A percentile compares a stretch with the other conserved stretches of the same genome.
Conservation (phyloP, 2,113 vertebrate species). For the Actinemys pallida region DNA sequence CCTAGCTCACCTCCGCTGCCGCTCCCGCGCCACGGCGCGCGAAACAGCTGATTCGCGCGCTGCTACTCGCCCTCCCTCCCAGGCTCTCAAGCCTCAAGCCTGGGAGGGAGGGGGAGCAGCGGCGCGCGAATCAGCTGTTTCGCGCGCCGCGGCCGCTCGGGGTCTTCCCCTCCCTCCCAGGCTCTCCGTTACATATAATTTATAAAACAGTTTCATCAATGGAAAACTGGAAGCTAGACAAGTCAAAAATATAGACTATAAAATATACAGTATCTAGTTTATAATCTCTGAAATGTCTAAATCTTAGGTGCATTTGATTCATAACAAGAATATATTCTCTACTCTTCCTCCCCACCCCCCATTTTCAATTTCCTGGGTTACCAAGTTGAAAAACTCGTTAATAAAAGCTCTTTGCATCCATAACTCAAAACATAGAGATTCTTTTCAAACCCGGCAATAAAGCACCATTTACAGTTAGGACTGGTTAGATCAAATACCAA, state of each 20-base stretch:
- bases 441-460: neutral
- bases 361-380: conserved; percentile 37
- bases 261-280: conserved; percentile 7
- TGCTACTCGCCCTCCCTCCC: too few relatives aligned
- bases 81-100: too few relatives aligned
- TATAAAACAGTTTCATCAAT: neutral
- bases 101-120: too few relatives aligned
- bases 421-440: neutral
- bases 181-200: neutral
- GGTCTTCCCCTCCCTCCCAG: too few relatives aligned
- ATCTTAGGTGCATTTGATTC: neutral
- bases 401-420: conserved; percentile 40
- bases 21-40: too few relatives aligned
- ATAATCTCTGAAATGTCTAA: neutral
- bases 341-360: neutral
- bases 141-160: too few relatives aligned
- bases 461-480: neutral
- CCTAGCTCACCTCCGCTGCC: too few relatives aligned
- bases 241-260: conserved; percentile 1
- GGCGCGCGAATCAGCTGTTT: too few relatives aligned
- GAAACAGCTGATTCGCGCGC: too few relatives aligned
- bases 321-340: neutral
- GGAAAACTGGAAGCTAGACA: neutral
- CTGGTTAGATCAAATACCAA: neutral
- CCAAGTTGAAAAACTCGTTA: neutral